Conservation (phyloP, 2,797 vertebrate species). For the Macropus fuliginosus region DNA sequence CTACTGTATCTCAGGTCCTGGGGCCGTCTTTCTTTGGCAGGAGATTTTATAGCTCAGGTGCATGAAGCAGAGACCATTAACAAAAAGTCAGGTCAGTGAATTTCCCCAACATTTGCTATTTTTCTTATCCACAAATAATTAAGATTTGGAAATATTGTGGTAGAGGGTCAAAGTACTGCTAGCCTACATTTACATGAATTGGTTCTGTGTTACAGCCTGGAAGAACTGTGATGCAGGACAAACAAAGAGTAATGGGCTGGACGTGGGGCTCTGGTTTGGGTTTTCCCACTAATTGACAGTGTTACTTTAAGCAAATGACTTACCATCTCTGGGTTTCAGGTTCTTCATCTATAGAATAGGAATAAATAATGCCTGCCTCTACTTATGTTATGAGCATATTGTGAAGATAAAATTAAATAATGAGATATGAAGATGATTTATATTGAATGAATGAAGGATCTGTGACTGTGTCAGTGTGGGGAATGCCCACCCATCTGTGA, state of each 20-base stretch:
- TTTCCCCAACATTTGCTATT: not conserved
- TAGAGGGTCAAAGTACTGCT: not conserved
- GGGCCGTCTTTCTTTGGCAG: not conserved
- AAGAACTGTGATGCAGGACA: not conserved
- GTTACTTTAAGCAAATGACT: not conserved
- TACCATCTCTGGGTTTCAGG: not conserved
- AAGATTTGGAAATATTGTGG: not conserved
- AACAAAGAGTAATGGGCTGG: rapidly evolving
- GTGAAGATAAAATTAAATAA: not conserved
- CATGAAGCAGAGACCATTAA: not conserved
- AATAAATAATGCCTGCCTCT: not conserved
- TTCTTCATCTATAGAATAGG: not conserved
- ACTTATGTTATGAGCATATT: not conserved
- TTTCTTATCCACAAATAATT: not conserved
- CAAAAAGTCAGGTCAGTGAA: conserved; percentile 11
- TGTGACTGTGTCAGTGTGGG: not conserved
- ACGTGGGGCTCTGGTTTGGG: not conserved
- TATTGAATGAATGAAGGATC: not conserved
- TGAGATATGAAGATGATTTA: not conserved
- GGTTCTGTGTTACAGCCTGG: not conserved
- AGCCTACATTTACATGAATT: not conserved
- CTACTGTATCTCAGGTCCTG: not conserved
- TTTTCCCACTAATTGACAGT: not conserved
- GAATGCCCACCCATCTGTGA: not conserved
- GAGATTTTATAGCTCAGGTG: not conserved